Conservation (phyloP, 2,113 vertebrate species). For the Siniperca knerii region DNA sequence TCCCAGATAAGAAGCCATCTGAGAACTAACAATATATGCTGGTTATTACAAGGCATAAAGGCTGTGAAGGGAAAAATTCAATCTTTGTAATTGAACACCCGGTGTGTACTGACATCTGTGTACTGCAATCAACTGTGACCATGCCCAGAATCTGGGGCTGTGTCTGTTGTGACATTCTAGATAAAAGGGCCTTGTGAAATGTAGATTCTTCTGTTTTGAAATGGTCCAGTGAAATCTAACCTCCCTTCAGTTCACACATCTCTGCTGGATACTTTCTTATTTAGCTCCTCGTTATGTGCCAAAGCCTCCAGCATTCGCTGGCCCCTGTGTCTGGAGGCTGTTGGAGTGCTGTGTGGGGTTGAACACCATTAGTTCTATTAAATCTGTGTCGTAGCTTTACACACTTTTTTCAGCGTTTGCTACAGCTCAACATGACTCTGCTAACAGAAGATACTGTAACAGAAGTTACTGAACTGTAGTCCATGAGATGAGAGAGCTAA, state of each 20-base stretch:
- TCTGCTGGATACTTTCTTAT: conserved; percentile 43
- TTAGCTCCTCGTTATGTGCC: conserved; percentile 53
- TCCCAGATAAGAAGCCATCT: background rate
- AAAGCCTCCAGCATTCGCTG: background rate
- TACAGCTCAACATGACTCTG: conserved; percentile 1
- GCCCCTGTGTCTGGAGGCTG: conserved; percentile 26
- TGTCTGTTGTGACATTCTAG: conserved; percentile 22
- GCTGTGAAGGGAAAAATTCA: conserved; percentile 32
- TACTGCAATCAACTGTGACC: conserved; percentile 31
- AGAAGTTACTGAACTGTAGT: background rate
- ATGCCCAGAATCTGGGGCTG: conserved; percentile 19
- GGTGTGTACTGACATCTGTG: conserved; percentile 40
- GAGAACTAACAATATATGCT: conserved; percentile 2
- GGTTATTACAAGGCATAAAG: conserved; percentile 35
- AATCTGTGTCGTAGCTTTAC: conserved; percentile 24
- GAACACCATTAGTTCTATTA: conserved; percentile 33
- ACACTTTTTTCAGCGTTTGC: background rate
- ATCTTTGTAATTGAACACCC: conserved; percentile 46
- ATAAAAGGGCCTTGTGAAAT: conserved; percentile 42
- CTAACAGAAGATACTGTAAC: background rate
- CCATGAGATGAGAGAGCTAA: background rate
- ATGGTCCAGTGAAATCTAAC: conserved; percentile 23
- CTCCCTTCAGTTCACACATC: conserved; percentile 26
- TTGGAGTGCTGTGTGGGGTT: conserved; percentile 13
- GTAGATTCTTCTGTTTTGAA: conserved; percentile 35